These are phyloP conservation scores for Musca domestica DNA, from an alignment of 1,140 invertebrate species.

Conservation along the genomic window DNA sequence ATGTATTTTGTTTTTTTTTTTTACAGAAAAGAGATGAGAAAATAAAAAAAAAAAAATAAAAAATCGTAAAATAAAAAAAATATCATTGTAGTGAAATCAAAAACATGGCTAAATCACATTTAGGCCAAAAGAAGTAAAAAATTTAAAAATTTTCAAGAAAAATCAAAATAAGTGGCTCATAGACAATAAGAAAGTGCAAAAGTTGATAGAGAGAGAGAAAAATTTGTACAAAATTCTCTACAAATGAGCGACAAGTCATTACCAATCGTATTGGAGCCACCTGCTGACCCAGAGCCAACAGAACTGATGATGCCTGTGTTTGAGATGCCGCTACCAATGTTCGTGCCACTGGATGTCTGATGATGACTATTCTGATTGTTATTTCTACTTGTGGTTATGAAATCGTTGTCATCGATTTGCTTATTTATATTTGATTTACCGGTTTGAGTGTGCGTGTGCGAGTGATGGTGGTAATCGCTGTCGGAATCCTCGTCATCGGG, in stretches of 20 bases:
- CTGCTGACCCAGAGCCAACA: conserved; percentile 50
- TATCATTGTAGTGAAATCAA: not conserved
- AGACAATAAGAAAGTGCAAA: not conserved
- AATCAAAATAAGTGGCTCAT: not conserved
- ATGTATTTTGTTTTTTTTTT: conserved; percentile 8
- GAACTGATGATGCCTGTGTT: conserved; percentile 44
- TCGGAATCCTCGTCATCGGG: conserved; percentile 66
- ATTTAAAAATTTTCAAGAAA: no score
- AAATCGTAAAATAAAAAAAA: not conserved
- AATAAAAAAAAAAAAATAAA: not conserved
- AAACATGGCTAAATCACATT: not conserved
- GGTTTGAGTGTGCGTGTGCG: conserved; percentile 30
- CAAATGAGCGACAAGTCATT: conserved; percentile 35
- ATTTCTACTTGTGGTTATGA: conserved; percentile 29
- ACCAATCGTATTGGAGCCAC: conserved; percentile 49
- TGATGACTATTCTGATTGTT: conserved; percentile 33
- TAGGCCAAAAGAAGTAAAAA: no score
- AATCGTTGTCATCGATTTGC: conserved; percentile 45
- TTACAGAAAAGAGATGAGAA: conserved; percentile 1
- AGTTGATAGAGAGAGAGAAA: not conserved
- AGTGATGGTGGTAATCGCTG: conserved; percentile 34
- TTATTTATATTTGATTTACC: conserved; percentile 33
- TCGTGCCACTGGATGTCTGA: conserved; percentile 51
- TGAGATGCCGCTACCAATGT: conserved; percentile 50
- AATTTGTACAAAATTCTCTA: not conserved